Percentiles rank a stretch among this genome's conserved stretches.
Evolutionary conservation across 92 coral and sea anemone species (phyloP).

Genomic region (Porites evermanni): DNA sequence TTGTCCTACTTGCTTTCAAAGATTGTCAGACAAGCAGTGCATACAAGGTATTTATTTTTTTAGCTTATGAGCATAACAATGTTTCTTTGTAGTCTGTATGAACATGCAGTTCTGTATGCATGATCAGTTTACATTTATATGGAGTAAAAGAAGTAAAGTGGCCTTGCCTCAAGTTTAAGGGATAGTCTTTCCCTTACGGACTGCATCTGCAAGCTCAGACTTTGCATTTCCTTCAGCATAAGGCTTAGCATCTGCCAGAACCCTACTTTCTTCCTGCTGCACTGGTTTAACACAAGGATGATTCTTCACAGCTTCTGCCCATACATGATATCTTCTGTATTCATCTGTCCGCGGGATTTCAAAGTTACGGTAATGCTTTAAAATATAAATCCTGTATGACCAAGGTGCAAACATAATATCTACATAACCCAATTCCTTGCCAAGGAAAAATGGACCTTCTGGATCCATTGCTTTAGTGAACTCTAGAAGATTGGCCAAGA

Average conservation of each 20-base stretch:
- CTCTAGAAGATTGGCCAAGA: constrained; percentile 51
- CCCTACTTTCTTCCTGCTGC: constrained; percentile 29
- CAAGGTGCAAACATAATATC: constrained; percentile 84
- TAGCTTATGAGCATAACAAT: too few relatives aligned
- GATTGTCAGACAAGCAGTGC: too few relatives aligned
- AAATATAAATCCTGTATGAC: constrained; percentile 59
- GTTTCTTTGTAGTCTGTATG: too few relatives aligned
- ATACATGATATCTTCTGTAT: constrained; percentile 67
- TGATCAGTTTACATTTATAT: too few relatives aligned
- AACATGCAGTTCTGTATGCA: too few relatives aligned
- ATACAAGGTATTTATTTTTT: too few relatives aligned
- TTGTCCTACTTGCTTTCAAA: too few relatives aligned
- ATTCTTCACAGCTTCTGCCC: constrained; percentile 65
- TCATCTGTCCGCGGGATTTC: constrained; percentile 69
- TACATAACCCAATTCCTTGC: constrained; percentile 69
- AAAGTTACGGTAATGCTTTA: constrained; percentile 76
- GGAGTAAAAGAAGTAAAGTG: background rate
- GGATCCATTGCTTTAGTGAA: constrained; percentile 78
- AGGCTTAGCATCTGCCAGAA: constrained; percentile 28
- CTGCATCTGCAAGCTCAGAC: constrained; percentile 65
- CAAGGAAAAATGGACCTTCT: constrained; percentile 72
- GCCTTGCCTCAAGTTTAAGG: constrained; percentile 12
- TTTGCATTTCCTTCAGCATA: constrained; percentile 53
- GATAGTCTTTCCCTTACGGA: constrained; percentile 34
- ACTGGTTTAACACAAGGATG: constrained; percentile 68